phyloP scores from a whole-genome alignment of 2,888 invertebrate genomes.

The Phalangium opilio region DNA sequence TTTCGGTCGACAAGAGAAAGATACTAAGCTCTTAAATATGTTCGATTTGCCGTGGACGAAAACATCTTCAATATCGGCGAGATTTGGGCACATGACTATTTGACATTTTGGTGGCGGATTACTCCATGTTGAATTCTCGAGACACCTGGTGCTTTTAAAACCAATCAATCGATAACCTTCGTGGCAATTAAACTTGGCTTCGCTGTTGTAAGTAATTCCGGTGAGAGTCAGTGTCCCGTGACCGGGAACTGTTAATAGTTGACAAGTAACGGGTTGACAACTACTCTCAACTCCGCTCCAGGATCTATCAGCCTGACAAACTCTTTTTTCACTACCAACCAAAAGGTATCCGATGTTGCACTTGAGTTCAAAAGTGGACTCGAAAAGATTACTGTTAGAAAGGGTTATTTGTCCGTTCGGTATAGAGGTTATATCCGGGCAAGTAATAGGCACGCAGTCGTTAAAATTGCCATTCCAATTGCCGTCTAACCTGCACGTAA shows the following conservation, averaged over 20 bases:
- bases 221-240: slow-evolving; percentile 12
- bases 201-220: slow-evolving; percentile 10
- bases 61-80: slow-evolving; percentile 14
- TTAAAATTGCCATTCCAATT: slow-evolving; percentile 26
- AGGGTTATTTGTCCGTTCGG: slow-evolving; percentile 18
- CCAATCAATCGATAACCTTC: slow-evolving; percentile 18
- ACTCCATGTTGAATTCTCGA: slow-evolving; percentile 18
- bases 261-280: slow-evolving; percentile 12
- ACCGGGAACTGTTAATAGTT: slow-evolving; percentile 2
- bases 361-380: slow-evolving; percentile 15
- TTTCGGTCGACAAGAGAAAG: slow-evolving; percentile 12
- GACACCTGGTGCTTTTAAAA: slow-evolving; percentile 13
- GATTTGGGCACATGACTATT: slow-evolving; percentile 13
- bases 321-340: slow-evolving; percentile 20
- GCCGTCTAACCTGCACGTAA: slow-evolving; percentile 25
- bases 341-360: slow-evolving; percentile 23
- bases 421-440: slow-evolving; percentile 24
- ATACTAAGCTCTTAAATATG: slow-evolving; percentile 10
- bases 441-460: slow-evolving; percentile 24
- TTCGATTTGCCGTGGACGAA: slow-evolving; percentile 5
- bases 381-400: slow-evolving; percentile 1
- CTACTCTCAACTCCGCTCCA: slow-evolving; percentile 25
- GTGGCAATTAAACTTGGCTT: slow-evolving; percentile 15
- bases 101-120: slow-evolving; percentile 13
- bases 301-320: slow-evolving; percentile 25